Evolutionary conservation across 2,113 vertebrate species (phyloP), one percentile per base, ranked within the genome.

Genomic region (Xiphophorus maculatus): DNA sequence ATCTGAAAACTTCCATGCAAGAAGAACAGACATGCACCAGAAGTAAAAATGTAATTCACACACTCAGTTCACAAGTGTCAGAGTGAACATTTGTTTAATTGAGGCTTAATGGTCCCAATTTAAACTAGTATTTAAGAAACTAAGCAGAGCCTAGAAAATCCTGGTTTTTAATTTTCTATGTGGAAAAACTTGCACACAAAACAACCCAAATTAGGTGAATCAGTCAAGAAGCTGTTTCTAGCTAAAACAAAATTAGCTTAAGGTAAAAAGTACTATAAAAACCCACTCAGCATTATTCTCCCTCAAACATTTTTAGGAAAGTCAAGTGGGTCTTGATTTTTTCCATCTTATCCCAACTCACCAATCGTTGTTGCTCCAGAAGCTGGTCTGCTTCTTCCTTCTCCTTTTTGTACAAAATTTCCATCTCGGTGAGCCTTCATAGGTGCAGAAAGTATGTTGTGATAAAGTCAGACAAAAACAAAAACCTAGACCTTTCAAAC

Each of bases 311-410:
- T 29, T 73, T 44, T 66, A 19, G 58, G n/a, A 14, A 66, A 40
- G 4, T 54, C 42, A 80, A 75, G 40, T 76, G 74, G 74, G 67
- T 64, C 76, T 71, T 28, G 54, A 48, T 48, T 48, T 48, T 66
- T 68, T 15, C 19, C 29, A 85, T 30, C 9, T 69, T 10, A 0
- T 71, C 74, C 63, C 60, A 74, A 92, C 98, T 94, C 95, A 99
- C 98, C 96, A 99, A 95, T 93, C 98, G 96, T 92, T 99, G 98
- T 85, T 99, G 98, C 89, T 99, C 98, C 90, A 99, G 76, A 64
- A 99, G 95, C 76, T 99, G 98, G 88, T 99, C 98, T 1, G 98
- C 98, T 90, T 99, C 98, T 66, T 99, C 98, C 70, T 99, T 99
- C 83, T 99, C 98, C 63, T 98, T 99, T 89, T 98, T 99, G 91